Evolutionary conservation across 2,113 vertebrate species (phyloP).

Genomic region (Mola mola): DNA sequence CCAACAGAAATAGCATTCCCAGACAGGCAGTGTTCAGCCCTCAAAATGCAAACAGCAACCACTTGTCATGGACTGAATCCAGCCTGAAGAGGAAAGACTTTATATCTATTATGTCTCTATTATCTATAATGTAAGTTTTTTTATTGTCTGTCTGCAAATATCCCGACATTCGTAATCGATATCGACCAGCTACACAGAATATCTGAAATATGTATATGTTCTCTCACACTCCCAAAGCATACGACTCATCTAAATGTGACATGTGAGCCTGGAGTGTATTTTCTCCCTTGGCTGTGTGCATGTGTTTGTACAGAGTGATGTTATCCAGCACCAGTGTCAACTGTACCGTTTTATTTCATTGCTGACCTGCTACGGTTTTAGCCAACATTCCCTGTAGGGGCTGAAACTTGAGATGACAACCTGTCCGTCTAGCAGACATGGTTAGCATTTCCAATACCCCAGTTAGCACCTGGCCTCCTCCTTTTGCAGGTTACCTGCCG

Average conservation of each 20-base stretch:
- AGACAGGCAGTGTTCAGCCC: constrained; percentile 23
- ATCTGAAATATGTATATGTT: constrained; percentile 4
- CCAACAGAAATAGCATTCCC: constrained; percentile 71
- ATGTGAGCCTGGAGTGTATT: constrained; percentile 14
- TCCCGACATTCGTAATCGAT: constrained; percentile 37
- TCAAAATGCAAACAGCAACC: constrained; percentile 46
- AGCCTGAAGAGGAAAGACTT: constrained; percentile 10
- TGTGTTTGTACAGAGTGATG: constrained; percentile 47
- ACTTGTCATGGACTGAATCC: constrained; percentile 41
- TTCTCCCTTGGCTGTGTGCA: constrained; percentile 32
- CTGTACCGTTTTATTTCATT: constrained; percentile 37
- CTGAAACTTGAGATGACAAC: constrained; percentile 72
- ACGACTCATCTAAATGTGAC: constrained; percentile 47
- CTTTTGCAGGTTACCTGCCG: constrained; percentile 70
- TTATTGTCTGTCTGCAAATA: constrained; percentile 43
- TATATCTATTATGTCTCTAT: constrained; percentile 16
- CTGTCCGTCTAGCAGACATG: constrained; percentile 44
- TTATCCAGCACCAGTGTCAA: constrained; percentile 42
- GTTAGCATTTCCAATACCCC: constrained; percentile 59
- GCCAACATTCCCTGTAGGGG: constrained; percentile 60
- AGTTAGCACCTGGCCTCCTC: constrained; percentile 73
- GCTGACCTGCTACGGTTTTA: constrained; percentile 20
- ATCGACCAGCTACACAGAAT: constrained; percentile 40
- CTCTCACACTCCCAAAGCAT: constrained; percentile 29
- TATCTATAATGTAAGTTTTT: constrained; percentile 51